phyloP scores from a whole-genome alignment of 2,797 vertebrate genomes.

The Valencia hispanica region DNA sequence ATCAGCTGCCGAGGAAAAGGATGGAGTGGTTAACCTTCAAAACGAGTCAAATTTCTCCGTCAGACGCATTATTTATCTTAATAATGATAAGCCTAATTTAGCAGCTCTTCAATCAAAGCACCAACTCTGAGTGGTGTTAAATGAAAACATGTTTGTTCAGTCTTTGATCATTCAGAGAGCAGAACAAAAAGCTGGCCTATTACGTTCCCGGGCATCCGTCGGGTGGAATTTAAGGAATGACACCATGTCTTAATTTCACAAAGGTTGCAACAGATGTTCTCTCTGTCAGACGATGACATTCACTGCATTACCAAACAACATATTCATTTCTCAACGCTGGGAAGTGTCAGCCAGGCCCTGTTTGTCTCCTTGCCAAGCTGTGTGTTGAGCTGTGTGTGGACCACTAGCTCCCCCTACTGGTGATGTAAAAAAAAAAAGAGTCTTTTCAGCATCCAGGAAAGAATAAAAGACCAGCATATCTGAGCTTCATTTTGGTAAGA shows the following conservation, averaged over 20 bases:
- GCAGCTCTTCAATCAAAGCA: conserved; percentile 38
- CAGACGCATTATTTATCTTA: conserved; percentile 65
- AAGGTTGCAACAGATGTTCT: conserved; percentile 63
- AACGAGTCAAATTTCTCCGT: conserved; percentile 56
- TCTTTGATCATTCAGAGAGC: conserved; percentile 49
- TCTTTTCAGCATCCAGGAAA: conserved; percentile 8
- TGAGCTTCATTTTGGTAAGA: conserved; percentile 28
- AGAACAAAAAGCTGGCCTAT: conserved; percentile 56
- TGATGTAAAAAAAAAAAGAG: background rate
- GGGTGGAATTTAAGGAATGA: conserved; percentile 48
- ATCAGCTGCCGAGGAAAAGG: conserved; percentile 38
- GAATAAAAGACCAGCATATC: conserved; percentile 13
- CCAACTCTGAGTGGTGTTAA: conserved; percentile 37
- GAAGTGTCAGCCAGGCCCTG: conserved; percentile 49
- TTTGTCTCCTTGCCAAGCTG: conserved; percentile 6
- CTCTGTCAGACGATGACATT: conserved; percentile 59
- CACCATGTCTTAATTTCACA: conserved; percentile 64
- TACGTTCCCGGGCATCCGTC: conserved; percentile 34
- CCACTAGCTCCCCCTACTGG: conserved; percentile 82
- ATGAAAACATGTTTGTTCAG: conserved; percentile 43
- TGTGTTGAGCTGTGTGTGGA: conserved; percentile 55
- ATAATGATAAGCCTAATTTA: conserved; percentile 68
- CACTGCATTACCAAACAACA: conserved; percentile 59
- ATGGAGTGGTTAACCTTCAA: conserved; percentile 70
- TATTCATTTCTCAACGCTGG: conserved; percentile 56